Evolutionary conservation across 2,113 vertebrate species (phyloP).

Genomic region (Calyptommatus sinebrachiatus): DNA sequence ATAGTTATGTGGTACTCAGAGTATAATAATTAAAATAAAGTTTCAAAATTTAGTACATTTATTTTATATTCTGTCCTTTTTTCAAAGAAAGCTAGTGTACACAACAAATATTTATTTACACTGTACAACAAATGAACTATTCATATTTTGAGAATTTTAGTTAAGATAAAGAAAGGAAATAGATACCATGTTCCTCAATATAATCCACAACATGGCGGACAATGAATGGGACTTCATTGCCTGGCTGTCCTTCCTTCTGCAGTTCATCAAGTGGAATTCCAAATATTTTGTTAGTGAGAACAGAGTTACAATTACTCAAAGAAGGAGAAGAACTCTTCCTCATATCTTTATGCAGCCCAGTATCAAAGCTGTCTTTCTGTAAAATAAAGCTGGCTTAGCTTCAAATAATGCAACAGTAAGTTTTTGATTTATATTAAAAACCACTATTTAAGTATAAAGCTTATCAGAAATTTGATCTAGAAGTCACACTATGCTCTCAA

Average conservation of each 20-base stretch:
- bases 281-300: conserved; percentile 92
- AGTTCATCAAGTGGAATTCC: conserved; percentile 96
- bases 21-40: conserved; percentile 38
- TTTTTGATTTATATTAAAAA: background rate
- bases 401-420: background rate
- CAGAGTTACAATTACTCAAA: conserved; percentile 90
- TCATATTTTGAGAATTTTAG: background rate
- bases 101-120: background rate
- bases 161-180: conserved; percentile 43
- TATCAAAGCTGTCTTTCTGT: conserved; percentile 91
- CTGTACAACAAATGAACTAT: background rate
- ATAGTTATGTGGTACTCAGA: background rate
- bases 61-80: too few species aligned
- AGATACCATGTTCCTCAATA: conserved; percentile 96
- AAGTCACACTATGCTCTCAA: background rate
- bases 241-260: conserved; percentile 88
- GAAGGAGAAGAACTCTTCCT: conserved; percentile 98
- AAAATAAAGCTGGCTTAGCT: conserved; percentile 50
- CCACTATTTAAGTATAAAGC: background rate
- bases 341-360: conserved; percentile 93
- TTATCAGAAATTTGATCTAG: background rate
- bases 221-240: conserved; percentile 91
- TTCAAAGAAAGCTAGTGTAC: too few species aligned
- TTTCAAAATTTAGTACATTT: conserved; percentile 10
- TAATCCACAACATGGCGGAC: conserved; percentile 96